Evolutionary conservation across 2,797 vertebrate genomes (phyloP).

Genomic region (Choloepus didactylus): DNA sequence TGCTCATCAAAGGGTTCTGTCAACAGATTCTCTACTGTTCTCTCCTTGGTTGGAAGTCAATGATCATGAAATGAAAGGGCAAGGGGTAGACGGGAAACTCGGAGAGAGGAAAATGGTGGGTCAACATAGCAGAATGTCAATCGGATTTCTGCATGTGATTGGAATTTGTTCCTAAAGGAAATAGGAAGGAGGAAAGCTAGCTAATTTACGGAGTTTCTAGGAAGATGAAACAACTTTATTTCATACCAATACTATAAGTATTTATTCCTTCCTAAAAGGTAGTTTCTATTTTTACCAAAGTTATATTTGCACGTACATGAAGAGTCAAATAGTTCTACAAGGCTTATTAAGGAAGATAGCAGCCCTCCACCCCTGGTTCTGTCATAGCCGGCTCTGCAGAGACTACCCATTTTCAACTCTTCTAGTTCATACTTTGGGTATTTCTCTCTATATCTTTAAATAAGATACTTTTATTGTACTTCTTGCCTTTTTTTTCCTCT

Average conservation of each 20-base stretch:
- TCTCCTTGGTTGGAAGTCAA: background rate
- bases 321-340: background rate
- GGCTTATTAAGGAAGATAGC: background rate
- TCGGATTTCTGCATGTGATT: background rate
- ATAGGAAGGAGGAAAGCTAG: background rate
- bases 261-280: slow-evolving; percentile 16
- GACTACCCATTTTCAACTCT: background rate
- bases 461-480: background rate
- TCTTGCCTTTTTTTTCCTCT: background rate
- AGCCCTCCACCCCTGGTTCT: background rate
- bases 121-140: accelerated
- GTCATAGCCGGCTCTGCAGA: background rate
- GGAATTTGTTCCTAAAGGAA: background rate
- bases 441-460: background rate
- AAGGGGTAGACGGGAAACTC: background rate
- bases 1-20: background rate
- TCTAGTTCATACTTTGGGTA: background rate
- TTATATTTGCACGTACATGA: background rate
- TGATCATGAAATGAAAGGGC: background rate
- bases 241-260: background rate
- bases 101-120: background rate
- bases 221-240: background rate
- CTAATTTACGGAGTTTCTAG: background rate
- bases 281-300: background rate
- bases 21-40: background rate